Conservation (phyloP, 2,797 vertebrate species). For the Amblyopsis hoosieri region DNA sequence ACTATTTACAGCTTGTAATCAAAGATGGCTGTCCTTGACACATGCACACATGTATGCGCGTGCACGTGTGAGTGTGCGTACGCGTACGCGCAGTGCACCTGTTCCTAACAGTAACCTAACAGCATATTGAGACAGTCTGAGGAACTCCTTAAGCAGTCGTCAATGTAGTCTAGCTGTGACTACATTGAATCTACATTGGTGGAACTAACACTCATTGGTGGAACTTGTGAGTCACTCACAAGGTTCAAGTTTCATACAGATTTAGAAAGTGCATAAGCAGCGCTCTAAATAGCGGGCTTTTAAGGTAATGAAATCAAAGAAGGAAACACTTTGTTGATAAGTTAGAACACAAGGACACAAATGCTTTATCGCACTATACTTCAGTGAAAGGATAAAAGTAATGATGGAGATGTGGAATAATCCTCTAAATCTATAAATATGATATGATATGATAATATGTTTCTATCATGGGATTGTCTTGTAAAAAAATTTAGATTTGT, state of each 20-base stretch:
- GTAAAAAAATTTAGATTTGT: too few species aligned
- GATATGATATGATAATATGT: too few species aligned
- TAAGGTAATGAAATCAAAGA: conserved; percentile 71
- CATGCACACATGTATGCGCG: neutral
- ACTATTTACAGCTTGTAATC: too few species aligned
- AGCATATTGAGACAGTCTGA: conserved; percentile 25
- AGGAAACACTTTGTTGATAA: conserved; percentile 37
- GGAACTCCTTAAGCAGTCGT: conserved; percentile 46
- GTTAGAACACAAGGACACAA: neutral
- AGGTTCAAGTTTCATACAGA: conserved; percentile 78
- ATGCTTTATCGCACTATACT: too few species aligned
- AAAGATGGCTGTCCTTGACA: neutral
- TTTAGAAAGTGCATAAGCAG: conserved; percentile 80
- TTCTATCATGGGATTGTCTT: too few species aligned
- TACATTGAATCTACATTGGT: conserved; percentile 57
- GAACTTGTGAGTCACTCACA: conserved; percentile 56
- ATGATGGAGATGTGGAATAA: too few species aligned
- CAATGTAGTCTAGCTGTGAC: conserved; percentile 30
- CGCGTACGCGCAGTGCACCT: conserved; percentile 14
- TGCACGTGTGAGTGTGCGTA: neutral
- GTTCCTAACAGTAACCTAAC: conserved; percentile 39
- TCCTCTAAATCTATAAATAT: too few species aligned
- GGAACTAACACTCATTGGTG: conserved; percentile 29
- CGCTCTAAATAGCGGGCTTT: conserved; percentile 71
- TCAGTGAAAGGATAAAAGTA: too few species aligned